Percentiles rank a stretch among this genome's conserved stretches.
These are phyloP conservation scores for Sipha maydis DNA, from an alignment of 2,888 invertebrate genomes.

Conservation along the genomic window DNA sequence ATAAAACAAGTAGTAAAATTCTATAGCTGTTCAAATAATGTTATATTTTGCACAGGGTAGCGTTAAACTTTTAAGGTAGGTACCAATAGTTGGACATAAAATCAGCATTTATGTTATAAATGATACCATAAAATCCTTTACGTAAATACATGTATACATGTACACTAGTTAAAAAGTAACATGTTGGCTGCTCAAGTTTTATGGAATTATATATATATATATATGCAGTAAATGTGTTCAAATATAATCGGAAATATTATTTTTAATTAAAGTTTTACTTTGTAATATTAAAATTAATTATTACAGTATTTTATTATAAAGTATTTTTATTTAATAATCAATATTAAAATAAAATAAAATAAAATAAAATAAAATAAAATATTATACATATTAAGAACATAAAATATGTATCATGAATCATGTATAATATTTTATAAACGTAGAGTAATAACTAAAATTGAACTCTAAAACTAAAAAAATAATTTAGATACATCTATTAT, in stretches of 20 bases:
- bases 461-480: too few relatives aligned
- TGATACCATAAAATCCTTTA: conserved; percentile 45
- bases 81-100: conserved; percentile 50
- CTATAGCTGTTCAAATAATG: conserved; percentile 41
- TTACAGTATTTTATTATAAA: not conserved
- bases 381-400: too few relatives aligned
- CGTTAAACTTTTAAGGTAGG: conserved; percentile 48
- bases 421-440: too few relatives aligned
- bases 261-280: not conserved
- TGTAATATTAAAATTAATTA: not conserved
- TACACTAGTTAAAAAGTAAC: conserved; percentile 41
- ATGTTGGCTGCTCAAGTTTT: conserved; percentile 36
- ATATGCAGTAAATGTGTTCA: not conserved
- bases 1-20: conserved; percentile 53
- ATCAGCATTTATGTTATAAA: conserved; percentile 46
- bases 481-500: too few relatives aligned
- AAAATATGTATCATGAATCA: too few relatives aligned
- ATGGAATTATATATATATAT: not conserved
- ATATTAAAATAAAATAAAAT: too few relatives aligned
- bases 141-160: not conserved
- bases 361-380: too few relatives aligned
- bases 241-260: not conserved
- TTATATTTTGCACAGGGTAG: conserved; percentile 35
- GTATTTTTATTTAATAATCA: too few relatives aligned
- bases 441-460: too few relatives aligned